A percentile compares a stretch with the other conserved stretches of the same genome.
Conservation (phyloP, 2,888 invertebrate genomes). For the Mythimna pallens region DNA sequence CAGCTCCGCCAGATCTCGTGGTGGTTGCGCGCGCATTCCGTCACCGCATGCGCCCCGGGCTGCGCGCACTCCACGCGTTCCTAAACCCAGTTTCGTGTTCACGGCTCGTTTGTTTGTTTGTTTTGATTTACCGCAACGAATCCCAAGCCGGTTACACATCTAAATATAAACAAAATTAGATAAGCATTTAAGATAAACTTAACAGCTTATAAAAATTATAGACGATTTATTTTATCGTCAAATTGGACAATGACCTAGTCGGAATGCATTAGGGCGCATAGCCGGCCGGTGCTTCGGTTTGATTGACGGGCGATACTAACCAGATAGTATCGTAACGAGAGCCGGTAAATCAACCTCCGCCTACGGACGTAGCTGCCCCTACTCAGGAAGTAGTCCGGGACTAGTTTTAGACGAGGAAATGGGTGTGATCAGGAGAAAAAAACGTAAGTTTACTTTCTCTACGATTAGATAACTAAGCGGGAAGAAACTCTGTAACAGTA, state of each 20-base stretch:
- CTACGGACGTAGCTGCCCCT: conserved; percentile 69
- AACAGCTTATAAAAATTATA: conserved; percentile 45
- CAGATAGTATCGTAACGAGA: conserved; percentile 73
- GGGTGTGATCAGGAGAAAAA: conserved; percentile 88
- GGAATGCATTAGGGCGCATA: conserved; percentile 83
- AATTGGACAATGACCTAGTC: conserved; percentile 83
- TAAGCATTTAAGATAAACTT: conserved; percentile 45
- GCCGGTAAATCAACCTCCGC: conserved; percentile 73
- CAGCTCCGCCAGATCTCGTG: conserved; percentile 72
- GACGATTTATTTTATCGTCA: conserved; percentile 62
- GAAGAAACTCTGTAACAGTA: conserved; percentile 12
- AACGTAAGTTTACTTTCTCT: conserved; percentile 86
- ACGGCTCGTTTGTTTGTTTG: conserved; percentile 79
- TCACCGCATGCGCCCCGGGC: conserved; percentile 85
- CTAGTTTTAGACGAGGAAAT: conserved; percentile 80
- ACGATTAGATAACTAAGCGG: conserved; percentile 55
- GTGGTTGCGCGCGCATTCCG: conserved; percentile 87
- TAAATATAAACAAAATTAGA: conserved; percentile 51
- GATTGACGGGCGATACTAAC: conserved; percentile 80
- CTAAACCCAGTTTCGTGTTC: conserved; percentile 66
- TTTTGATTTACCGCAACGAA: conserved; percentile 62
- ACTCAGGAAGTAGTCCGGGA: conserved; percentile 76
- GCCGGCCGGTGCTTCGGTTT: conserved; percentile 77
- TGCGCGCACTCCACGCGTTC: conserved; percentile 81
- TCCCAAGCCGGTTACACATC: conserved; percentile 41